These are phyloP conservation scores for Drosophila subquinaria DNA, from an alignment of 2,888 invertebrate species.

Conservation along the genomic window DNA sequence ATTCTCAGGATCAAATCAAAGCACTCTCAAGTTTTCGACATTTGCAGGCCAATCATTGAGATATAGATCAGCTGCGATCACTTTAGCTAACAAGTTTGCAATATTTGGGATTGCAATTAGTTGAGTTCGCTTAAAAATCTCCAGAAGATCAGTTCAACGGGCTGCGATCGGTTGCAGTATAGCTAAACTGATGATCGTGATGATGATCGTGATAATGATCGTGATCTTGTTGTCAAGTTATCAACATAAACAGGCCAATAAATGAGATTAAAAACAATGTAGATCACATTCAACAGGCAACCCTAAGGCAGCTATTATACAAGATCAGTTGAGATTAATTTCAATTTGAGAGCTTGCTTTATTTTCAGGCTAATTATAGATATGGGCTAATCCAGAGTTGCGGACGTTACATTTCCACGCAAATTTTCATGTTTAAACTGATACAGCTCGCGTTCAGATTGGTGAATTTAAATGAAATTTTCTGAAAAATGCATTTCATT, in stretches of 20 bases:
- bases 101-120: neutral
- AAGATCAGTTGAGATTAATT: too few species aligned
- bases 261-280: neutral
- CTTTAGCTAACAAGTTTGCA: neutral
- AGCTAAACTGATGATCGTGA: neutral
- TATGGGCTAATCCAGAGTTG: too few species aligned
- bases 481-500: too few species aligned
- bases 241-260: neutral
- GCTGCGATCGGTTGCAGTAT: neutral
- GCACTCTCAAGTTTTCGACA: neutral
- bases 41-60: neutral
- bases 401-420: too few species aligned
- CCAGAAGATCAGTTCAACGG: too few species aligned
- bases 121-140: neutral
- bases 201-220: neutral
- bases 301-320: too few species aligned
- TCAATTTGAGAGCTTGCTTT: too few species aligned
- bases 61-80: neutral
- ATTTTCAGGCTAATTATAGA: too few species aligned
- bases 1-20: conserved; percentile 6
- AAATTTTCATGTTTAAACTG: too few species aligned
- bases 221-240: neutral
- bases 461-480: too few species aligned
- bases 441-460: too few species aligned
- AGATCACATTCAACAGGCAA: neutral